Percentiles rank a stretch among this genome's conserved stretches.
These are phyloP conservation scores for Macropis europaea DNA, from an alignment of 2,888 invertebrate species.

Conservation along the genomic window DNA sequence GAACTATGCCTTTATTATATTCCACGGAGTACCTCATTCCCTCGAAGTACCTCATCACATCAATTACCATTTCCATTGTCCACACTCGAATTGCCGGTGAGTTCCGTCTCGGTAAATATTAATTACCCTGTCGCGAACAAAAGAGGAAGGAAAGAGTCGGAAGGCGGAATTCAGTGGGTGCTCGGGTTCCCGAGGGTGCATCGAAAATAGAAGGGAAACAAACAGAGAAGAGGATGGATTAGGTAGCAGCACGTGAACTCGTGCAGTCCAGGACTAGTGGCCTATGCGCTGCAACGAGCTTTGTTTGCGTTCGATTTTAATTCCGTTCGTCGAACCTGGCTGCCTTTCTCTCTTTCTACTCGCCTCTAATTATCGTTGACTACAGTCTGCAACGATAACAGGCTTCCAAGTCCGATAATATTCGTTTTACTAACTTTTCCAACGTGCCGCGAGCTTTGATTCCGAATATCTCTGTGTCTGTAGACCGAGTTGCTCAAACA, in stretches of 20 bases:
- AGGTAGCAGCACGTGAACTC: constrained; percentile 46
- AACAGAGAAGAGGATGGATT: constrained; percentile 54
- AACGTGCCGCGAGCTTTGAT: no score
- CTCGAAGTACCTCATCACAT: neutral
- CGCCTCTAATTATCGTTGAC: constrained; percentile 62
- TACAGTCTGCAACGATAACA: constrained; percentile 48
- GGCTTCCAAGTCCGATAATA: constrained; percentile 56
- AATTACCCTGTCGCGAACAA: constrained; percentile 24
- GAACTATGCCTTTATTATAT: no score
- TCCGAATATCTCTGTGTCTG: no score
- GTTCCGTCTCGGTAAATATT: constrained; percentile 50
- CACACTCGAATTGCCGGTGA: neutral
- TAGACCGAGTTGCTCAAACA: no score
- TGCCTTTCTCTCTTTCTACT: constrained; percentile 23
- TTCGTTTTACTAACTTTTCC: constrained; percentile 33
- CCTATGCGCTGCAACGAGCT: constrained; percentile 22
- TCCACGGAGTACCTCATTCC: no score
- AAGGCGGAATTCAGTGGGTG: constrained; percentile 13
- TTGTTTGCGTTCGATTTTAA: constrained; percentile 60
- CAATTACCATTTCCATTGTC: constrained; percentile 7
- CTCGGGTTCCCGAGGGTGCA: constrained; percentile 26
- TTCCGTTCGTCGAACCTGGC: constrained; percentile 33
- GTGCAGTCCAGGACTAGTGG: constrained; percentile 18
- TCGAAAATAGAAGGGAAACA: constrained; percentile 44
- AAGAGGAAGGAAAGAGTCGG: constrained; percentile 10